Percentiles rank a stretch among this genome's conserved stretches.
Conservation (phyloP, 1,140 invertebrate genomes). For the Drosophila pseudoananassae region DNA sequence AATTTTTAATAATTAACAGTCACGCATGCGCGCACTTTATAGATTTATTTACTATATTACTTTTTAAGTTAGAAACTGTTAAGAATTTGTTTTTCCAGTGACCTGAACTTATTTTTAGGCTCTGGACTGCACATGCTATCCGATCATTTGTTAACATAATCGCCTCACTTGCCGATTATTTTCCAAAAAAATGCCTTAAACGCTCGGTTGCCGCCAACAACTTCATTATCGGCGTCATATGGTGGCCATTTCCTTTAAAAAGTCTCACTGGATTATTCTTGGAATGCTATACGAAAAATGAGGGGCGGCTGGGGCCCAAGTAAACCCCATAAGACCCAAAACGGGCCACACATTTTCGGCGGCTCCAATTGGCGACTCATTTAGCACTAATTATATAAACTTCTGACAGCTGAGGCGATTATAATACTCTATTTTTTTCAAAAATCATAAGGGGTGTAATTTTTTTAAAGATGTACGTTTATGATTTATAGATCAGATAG, state of each 20-base stretch:
- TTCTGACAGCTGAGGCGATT: constrained; percentile 14
- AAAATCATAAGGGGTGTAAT: neutral
- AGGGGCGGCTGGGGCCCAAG: neutral
- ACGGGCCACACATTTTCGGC: constrained; percentile 22
- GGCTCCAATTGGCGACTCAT: constrained; percentile 60
- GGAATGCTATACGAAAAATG: constrained; percentile 20
- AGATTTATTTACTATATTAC: constrained; percentile 19
- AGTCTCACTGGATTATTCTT: constrained; percentile 25
- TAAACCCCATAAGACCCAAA: constrained; percentile 18
- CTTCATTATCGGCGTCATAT: constrained; percentile 40
- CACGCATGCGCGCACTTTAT: constrained; percentile 38
- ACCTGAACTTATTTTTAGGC: neutral
- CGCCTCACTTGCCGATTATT: neutral
- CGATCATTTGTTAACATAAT: neutral
- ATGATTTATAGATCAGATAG: no score
- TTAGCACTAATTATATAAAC: constrained; percentile 64
- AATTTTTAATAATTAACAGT: neutral
- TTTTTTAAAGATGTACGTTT: neutral
- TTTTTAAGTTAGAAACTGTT: neutral
- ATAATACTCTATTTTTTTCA: neutral
- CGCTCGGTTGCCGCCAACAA: constrained; percentile 23
- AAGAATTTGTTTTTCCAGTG: neutral
- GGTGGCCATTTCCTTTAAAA: constrained; percentile 52
- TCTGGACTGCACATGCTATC: neutral
- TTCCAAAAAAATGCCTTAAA: neutral